Conservation (phyloP, 2,113 vertebrate genomes). For the Rhynchopsitta pachyrhyncha region DNA sequence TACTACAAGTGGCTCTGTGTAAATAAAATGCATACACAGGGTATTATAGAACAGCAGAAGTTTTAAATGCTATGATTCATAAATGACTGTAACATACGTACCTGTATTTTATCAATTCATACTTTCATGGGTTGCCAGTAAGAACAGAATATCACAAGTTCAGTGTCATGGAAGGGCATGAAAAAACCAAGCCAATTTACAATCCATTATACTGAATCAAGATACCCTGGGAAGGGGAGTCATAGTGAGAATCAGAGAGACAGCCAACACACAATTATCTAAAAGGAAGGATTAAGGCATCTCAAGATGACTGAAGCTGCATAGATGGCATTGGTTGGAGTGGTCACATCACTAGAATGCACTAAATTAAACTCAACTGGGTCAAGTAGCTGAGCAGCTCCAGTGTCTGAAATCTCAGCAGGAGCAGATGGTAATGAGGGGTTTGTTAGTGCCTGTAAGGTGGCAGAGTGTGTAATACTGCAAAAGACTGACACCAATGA, state of each 20-base stretch:
- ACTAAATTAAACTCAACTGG: neutral
- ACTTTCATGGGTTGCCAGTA: neutral
- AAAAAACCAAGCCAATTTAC: neutral
- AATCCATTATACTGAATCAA: neutral
- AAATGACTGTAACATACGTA: neutral
- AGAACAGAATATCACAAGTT: neutral
- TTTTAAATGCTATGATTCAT: neutral
- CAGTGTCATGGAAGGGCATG: neutral
- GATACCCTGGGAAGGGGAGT: fast-evolving
- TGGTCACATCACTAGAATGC: neutral
- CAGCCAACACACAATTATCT: neutral
- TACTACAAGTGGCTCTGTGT: neutral
- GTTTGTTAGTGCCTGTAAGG: neutral
- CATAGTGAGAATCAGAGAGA: no score
- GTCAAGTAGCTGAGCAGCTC: neutral
- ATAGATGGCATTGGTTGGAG: neutral
- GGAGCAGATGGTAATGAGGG: neutral
- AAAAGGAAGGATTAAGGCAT: neutral
- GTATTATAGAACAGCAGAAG: neutral
- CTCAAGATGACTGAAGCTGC: neutral
- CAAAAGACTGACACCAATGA: neutral
- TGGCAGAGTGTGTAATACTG: neutral
- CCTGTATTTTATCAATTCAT: neutral
- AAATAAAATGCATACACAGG: neutral
- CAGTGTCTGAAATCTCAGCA: neutral